Evolutionary conservation across 2,888 invertebrate species (phyloP).

Genomic region (Antheraea yamamai): DNA sequence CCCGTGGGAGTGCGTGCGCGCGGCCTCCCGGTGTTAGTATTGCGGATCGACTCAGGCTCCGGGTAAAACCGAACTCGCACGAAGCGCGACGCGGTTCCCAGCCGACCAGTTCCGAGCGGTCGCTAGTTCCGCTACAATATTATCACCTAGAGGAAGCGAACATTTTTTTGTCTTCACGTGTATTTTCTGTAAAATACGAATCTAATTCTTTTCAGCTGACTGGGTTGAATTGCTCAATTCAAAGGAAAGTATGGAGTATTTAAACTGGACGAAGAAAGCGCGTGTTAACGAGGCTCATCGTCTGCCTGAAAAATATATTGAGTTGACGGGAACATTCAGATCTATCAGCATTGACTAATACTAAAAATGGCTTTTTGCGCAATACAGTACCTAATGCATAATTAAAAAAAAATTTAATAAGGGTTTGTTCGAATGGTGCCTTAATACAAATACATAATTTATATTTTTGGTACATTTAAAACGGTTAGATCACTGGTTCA

Average conservation of each 20-base stretch:
- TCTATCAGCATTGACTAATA: constrained; percentile 17
- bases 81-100: too few relatives aligned
- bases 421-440: too few relatives aligned
- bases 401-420: not conserved
- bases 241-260: constrained; percentile 7
- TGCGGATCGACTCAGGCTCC: too few relatives aligned
- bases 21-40: too few relatives aligned
- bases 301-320: constrained; percentile 14
- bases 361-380: not conserved
- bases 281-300: constrained; percentile 17
- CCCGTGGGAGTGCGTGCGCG: too few relatives aligned
- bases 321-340: constrained; percentile 22
- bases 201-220: constrained; percentile 11
- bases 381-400: not conserved
- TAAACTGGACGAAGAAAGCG: constrained; percentile 16
- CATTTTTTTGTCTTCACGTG: not conserved
- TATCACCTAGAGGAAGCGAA: not conserved
- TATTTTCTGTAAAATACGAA: not conserved
- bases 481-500: too few relatives aligned
- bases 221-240: constrained; percentile 18
- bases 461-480: too few relatives aligned
- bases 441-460: too few relatives aligned
- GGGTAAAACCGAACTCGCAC: too few relatives aligned
- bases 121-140: too few relatives aligned
- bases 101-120: too few relatives aligned